A percentile compares a stretch with the other conserved stretches of the same genome.
phyloP scores from a whole-genome alignment of 1,140 invertebrate genomes.

The Drosophila littoralis region DNA sequence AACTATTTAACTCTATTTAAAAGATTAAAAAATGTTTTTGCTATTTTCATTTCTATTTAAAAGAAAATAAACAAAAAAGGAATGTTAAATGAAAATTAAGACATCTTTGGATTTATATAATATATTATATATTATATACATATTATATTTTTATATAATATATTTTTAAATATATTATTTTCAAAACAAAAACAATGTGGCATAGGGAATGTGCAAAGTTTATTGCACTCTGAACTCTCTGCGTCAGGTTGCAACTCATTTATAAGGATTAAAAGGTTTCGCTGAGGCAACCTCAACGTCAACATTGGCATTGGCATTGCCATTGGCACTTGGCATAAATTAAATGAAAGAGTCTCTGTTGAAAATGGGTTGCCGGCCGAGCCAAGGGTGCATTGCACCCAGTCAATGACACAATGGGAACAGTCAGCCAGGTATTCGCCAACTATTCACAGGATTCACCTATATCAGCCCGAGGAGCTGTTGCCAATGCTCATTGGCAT shows the following conservation, averaged over 20 bases:
- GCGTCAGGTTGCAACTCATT: constrained; percentile 56
- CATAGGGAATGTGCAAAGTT: constrained; percentile 37
- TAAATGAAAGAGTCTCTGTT: constrained; percentile 47
- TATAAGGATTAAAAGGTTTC: constrained; percentile 42
- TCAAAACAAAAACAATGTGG: not conserved
- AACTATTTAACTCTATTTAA: no score
- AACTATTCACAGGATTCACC: constrained; percentile 29
- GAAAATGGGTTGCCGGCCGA: constrained; percentile 63
- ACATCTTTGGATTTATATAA: no score
- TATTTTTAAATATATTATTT: not conserved
- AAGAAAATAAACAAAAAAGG: no score
- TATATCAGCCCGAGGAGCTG: constrained; percentile 38
- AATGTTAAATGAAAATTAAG: no score
- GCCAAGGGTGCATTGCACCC: constrained; percentile 36
- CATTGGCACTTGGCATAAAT: constrained; percentile 76
- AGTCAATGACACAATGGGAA: constrained; percentile 32
- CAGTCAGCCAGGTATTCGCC: constrained; percentile 1
- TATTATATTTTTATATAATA: no score
- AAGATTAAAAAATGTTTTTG: no score
- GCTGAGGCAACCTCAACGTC: constrained; percentile 37
- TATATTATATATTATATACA: no score
- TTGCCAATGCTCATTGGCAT: constrained; percentile 2
- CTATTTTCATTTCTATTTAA: no score
- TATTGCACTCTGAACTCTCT: constrained; percentile 75
- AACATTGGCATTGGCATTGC: constrained; percentile 37